phyloP scores from a whole-genome alignment of 2,113 vertebrate species.

The Ceyx cyanopectus region DNA sequence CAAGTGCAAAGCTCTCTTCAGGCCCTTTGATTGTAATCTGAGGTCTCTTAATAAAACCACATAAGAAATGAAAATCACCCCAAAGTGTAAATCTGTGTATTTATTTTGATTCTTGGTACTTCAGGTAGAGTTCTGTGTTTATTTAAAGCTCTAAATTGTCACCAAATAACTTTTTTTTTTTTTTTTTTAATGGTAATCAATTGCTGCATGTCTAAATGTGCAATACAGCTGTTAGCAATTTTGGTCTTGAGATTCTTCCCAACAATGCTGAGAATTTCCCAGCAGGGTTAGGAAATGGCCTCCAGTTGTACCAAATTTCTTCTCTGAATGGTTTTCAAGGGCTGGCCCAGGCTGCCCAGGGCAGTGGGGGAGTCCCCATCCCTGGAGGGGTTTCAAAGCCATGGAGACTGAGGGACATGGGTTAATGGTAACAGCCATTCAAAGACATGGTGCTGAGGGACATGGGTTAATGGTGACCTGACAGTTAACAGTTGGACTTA shows the following conservation, averaged over 20 bases:
- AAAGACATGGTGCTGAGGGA: background rate
- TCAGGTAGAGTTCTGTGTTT: background rate
- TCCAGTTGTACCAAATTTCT: background rate
- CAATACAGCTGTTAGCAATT: background rate
- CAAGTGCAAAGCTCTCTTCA: background rate
- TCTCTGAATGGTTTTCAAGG: background rate
- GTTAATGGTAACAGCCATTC: background rate
- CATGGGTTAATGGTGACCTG: background rate
- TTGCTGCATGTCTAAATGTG: background rate
- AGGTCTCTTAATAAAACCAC: background rate
- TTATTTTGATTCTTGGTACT: conserved; percentile 15
- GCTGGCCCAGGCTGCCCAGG: background rate
- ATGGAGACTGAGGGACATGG: background rate
- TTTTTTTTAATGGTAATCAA: background rate
- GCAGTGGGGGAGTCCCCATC: background rate
- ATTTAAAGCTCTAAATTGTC: conserved; percentile 14
- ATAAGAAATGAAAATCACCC: background rate
- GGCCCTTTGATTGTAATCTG: background rate
- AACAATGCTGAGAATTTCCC: background rate
- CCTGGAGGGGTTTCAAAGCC: background rate
- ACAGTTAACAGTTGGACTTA: background rate
- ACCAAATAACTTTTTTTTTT: background rate
- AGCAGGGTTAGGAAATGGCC: background rate
- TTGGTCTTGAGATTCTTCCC: background rate
- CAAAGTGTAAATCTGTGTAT: background rate